Conservation (phyloP, 2,113 vertebrate species). For the Rattus rattus region DNA sequence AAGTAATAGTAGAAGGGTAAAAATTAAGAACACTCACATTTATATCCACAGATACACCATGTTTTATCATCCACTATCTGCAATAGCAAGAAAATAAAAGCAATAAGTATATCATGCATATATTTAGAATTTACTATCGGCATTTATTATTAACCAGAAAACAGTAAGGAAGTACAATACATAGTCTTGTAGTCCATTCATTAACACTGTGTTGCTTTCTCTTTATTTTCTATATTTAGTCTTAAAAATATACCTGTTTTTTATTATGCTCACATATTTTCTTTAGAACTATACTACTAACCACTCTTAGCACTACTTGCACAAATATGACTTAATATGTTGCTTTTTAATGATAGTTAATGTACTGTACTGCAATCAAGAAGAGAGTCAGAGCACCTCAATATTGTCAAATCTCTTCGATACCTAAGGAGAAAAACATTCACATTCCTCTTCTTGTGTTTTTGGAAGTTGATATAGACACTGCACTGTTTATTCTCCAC, state of each 20-base stretch:
- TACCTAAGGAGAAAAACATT: background rate
- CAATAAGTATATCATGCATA: background rate
- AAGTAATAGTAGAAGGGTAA: background rate
- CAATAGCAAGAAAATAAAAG: background rate
- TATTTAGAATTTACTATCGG: background rate
- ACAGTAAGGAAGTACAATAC: background rate
- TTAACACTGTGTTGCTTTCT: background rate
- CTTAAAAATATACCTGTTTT: background rate
- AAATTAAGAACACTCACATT: background rate
- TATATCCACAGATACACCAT: background rate
- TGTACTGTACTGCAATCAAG: background rate
- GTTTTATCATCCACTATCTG: background rate
- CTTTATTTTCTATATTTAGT: background rate
- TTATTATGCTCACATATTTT: background rate
- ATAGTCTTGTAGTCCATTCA: background rate
- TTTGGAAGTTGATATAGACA: background rate
- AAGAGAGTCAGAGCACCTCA: background rate
- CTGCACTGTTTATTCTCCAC: conserved; percentile 9
- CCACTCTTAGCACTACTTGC: background rate
- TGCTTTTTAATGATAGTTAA: background rate
- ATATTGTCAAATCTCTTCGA: background rate
- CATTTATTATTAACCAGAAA: background rate
- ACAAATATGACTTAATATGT: conserved; percentile 5
- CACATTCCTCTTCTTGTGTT: background rate
- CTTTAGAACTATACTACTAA: background rate